Percentiles rank a stretch among this genome's conserved stretches.
These are phyloP conservation scores for Bombus waltoni DNA, from an alignment of 1,140 invertebrate species.

Conservation along the genomic window DNA sequence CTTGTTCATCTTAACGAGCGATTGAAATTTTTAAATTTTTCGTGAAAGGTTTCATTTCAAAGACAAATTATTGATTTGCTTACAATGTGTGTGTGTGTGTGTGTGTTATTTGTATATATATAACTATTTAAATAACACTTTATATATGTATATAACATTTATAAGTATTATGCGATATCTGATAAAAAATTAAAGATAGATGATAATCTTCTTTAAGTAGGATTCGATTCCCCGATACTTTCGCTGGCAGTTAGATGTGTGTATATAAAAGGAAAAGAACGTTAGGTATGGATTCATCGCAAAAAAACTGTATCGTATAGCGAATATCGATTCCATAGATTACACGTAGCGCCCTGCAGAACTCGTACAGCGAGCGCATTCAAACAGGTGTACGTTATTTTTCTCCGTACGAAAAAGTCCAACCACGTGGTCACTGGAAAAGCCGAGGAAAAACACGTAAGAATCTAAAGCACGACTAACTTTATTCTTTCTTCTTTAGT, in stretches of 20 bases:
- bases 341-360: constrained; percentile 7
- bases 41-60: not conserved
- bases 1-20: not conserved
- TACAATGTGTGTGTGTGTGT: not conserved
- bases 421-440: constrained; percentile 53
- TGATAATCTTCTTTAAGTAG: not conserved
- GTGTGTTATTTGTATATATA: no score
- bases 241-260: not conserved
- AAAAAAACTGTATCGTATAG: constrained; percentile 28
- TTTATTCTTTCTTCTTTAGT: constrained; percentile 24
- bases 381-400: constrained; percentile 65
- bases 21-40: not conserved
- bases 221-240: not conserved
- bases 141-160: no score
- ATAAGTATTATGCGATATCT: no score
- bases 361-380: constrained; percentile 47
- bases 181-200: not conserved
- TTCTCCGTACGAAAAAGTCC: constrained; percentile 55
- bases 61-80: not conserved
- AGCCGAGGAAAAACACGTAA: constrained; percentile 28
- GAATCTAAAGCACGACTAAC: constrained; percentile 42
- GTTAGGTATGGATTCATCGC: not conserved
- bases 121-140: no score
- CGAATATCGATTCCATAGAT: constrained; percentile 18
- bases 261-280: not conserved